These are phyloP conservation scores for Dicerorhinus sumatrensis DNA, from an alignment of 2,113 vertebrate species.

Conservation along the genomic window DNA sequence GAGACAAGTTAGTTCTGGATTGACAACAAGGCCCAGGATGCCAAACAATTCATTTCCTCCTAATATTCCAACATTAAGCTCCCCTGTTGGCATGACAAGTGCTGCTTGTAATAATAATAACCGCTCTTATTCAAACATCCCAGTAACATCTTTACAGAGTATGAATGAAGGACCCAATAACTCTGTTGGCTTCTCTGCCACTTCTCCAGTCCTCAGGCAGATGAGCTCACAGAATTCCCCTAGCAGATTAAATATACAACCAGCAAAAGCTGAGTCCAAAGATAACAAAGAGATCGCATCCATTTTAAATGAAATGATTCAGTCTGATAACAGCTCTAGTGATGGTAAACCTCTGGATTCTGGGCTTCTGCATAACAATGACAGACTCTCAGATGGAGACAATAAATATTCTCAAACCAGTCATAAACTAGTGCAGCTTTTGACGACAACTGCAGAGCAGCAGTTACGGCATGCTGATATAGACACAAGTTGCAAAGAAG, in stretches of 20 bases:
- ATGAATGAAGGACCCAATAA: slow-evolving; percentile 86
- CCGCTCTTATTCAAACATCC: slow-evolving; percentile 88
- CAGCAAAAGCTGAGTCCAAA: slow-evolving; percentile 89
- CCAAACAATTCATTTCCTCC: slow-evolving; percentile 94
- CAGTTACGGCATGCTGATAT: slow-evolving; percentile 84
- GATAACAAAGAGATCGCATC: slow-evolving; percentile 88
- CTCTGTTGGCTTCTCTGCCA: slow-evolving; percentile 88
- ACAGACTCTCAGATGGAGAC: slow-evolving; percentile 85
- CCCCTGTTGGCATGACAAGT: slow-evolving; percentile 88
- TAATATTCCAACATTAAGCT: slow-evolving; percentile 91
- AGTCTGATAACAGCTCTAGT: slow-evolving; percentile 75
- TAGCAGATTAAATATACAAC: slow-evolving; percentile 84
- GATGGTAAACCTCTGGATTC: slow-evolving; percentile 85
- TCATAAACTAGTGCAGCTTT: slow-evolving; percentile 92
- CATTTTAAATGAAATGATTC: slow-evolving; percentile 88
- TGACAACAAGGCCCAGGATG: slow-evolving; percentile 89
- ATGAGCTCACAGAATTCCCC: slow-evolving; percentile 89
- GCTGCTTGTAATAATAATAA: slow-evolving; percentile 80
- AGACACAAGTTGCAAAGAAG: slow-evolving; percentile 87
- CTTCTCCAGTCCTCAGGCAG: slow-evolving; percentile 89
- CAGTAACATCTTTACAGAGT: slow-evolving; percentile 84
- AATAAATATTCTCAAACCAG: slow-evolving; percentile 88
- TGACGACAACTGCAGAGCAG: slow-evolving; percentile 89
- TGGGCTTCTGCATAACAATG: slow-evolving; percentile 71
- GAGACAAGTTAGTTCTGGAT: slow-evolving; percentile 92